Evolutionary conservation across 2,888 invertebrate species (phyloP).

Genomic region (Melanargia galathea): DNA sequence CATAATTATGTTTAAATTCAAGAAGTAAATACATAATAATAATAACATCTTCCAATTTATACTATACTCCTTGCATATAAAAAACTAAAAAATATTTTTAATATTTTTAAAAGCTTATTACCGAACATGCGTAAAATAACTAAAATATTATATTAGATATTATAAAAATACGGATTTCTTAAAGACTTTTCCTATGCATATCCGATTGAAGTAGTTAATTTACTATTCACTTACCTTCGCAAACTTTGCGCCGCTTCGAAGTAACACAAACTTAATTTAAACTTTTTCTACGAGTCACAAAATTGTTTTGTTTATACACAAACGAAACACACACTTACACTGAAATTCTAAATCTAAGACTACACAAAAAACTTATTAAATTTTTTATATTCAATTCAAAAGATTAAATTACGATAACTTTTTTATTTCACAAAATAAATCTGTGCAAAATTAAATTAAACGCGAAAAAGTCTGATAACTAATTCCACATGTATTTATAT

Average conservation of each 20-base stretch:
- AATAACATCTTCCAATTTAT: no score
- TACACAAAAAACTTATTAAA: not conserved
- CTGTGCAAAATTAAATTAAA: not conserved
- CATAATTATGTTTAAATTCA: no score
- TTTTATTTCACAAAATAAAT: not conserved
- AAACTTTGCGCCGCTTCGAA: constrained; percentile 3
- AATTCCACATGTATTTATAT: constrained; percentile 3
- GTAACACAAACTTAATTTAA: not conserved
- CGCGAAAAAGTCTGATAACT: not conserved
- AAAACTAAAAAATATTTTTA: no score
- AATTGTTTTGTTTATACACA: constrained; percentile 1
- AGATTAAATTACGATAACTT: not conserved
- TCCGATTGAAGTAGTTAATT: not conserved
- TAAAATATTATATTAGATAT: no score
- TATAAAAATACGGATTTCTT: not conserved
- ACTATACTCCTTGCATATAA: no score
- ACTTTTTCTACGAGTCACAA: constrained; percentile 2
- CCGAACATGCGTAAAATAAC: no score
- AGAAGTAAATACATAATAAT: no score
- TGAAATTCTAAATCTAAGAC: not conserved
- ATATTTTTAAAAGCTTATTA: no score
- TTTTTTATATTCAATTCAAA: not conserved
- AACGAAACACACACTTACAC: constrained; percentile 11
- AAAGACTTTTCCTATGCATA: not conserved
- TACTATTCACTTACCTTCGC: constrained; percentile 1